phyloP scores from a whole-genome alignment of 1,140 invertebrate genomes.

The Acyrthosiphon pisum region DNA sequence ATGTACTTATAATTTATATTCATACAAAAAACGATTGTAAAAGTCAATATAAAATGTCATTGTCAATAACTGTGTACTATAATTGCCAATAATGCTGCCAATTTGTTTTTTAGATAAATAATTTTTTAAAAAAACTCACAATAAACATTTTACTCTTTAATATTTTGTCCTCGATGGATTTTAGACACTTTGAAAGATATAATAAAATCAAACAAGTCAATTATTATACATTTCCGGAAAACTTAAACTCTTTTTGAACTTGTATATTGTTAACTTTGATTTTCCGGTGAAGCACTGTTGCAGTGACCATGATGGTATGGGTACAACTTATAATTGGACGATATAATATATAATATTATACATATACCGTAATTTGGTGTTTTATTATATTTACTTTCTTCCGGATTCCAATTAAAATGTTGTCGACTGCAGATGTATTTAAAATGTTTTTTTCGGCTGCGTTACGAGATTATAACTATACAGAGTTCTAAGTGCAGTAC shows the following conservation, averaged over 20 bases:
- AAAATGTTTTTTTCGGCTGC: slow-evolving; percentile 1
- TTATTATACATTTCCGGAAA: not conserved
- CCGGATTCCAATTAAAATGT: slow-evolving; percentile 1
- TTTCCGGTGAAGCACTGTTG: not conserved
- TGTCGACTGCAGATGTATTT: not conserved
- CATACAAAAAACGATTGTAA: not conserved
- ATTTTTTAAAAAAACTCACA: not conserved
- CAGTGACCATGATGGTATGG: not conserved
- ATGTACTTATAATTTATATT: not conserved
- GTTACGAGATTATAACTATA: not conserved
- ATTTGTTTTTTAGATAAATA: not conserved
- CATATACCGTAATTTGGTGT: not conserved
- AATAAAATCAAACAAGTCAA: not conserved
- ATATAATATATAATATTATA: not conserved
- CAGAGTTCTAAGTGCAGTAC: not conserved
- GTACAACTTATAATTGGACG: not conserved
- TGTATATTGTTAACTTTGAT: not conserved
- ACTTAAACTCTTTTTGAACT: not conserved
- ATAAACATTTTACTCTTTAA: not conserved
- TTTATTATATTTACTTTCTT: not conserved
- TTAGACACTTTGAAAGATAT: not conserved
- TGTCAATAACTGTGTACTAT: not conserved
- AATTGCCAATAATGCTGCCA: not conserved
- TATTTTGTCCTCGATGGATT: not conserved
- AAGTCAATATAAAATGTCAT: not conserved